These are phyloP conservation scores for Cheilosia variabilis DNA, from an alignment of 2,888 invertebrate genomes.

Conservation along the genomic window DNA sequence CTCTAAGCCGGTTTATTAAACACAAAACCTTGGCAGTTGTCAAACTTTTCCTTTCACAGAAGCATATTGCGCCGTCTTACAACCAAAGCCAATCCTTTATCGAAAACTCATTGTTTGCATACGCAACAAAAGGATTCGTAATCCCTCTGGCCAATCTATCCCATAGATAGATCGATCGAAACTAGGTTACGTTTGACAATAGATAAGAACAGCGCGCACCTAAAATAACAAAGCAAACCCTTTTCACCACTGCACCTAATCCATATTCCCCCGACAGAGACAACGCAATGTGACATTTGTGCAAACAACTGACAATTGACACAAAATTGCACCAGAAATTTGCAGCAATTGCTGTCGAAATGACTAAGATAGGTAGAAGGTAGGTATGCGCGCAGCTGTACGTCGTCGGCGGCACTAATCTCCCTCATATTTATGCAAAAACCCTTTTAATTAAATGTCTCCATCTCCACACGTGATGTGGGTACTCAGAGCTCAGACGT, in stretches of 20 bases:
- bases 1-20: neutral
- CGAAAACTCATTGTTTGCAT: conserved; percentile 19
- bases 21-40: conserved; percentile 24
- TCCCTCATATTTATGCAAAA: conserved; percentile 58
- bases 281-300: conserved; percentile 36
- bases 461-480: conserved; percentile 35
- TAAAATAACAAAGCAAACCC: conserved; percentile 35
- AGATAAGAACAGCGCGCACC: conserved; percentile 39
- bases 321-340: conserved; percentile 34
- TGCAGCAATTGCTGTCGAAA: conserved; percentile 22
- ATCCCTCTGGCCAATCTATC: conserved; percentile 48
- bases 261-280: conserved; percentile 31
- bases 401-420: conserved; percentile 33
- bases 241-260: conserved; percentile 34
- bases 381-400: conserved; percentile 21
- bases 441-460: conserved; percentile 50
- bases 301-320: conserved; percentile 60
- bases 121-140: conserved; percentile 57
- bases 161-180: conserved; percentile 45
- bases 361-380: conserved; percentile 41
- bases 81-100: conserved; percentile 30
- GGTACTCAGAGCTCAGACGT: neutral
- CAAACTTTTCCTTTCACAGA: conserved; percentile 2
- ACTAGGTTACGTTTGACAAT: conserved; percentile 59
- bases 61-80: conserved; percentile 40